A percentile compares a stretch with the other conserved stretches of the same genome.
These are phyloP conservation scores for Caenorhabditis sp. DNA, from an alignment of 2,888 invertebrate genomes.

Conservation along the genomic window DNA sequence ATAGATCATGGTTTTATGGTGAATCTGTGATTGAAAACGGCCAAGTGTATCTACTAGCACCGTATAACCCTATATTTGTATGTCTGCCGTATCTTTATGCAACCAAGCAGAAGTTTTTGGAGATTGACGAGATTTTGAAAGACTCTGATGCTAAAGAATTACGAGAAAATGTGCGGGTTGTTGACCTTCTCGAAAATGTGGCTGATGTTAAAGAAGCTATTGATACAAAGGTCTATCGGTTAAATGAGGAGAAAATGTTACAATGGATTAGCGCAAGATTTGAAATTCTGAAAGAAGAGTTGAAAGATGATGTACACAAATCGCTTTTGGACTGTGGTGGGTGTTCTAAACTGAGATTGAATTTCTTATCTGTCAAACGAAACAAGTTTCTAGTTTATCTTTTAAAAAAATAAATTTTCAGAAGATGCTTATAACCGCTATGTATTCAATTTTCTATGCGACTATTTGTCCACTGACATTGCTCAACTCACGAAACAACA, in stretches of 20 bases:
- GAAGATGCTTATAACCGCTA: conserved; percentile 48
- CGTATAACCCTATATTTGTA: conserved; percentile 59
- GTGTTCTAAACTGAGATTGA: conserved; percentile 10
- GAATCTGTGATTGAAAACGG: conserved; percentile 58
- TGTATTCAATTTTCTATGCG: conserved; percentile 47
- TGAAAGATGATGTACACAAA: conserved; percentile 45
- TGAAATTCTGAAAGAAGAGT: conserved; percentile 36
- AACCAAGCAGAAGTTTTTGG: conserved; percentile 34
- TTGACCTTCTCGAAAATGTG: conserved; percentile 34
- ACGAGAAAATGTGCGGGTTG: conserved; percentile 33
- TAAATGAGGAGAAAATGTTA: conserved; percentile 50
- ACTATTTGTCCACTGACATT: conserved; percentile 28
- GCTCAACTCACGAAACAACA: conserved; percentile 16
- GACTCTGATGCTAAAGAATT: conserved; percentile 30
- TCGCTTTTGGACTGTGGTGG: conserved; percentile 38
- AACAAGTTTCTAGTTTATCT: background rate
- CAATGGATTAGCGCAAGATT: conserved; percentile 57
- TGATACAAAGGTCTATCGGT: conserved; percentile 49
- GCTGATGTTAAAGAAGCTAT: conserved; percentile 51
- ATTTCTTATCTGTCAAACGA: no score
- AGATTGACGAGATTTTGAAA: conserved; percentile 51
- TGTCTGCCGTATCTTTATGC: conserved; percentile 53
- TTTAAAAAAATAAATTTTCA: conserved; percentile 11
- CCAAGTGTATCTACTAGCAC: conserved; percentile 39
- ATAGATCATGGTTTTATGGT: conserved; percentile 58